Evolutionary conservation across 2,797 vertebrate species (phyloP).

Genomic region (Tapirus indicus): DNA sequence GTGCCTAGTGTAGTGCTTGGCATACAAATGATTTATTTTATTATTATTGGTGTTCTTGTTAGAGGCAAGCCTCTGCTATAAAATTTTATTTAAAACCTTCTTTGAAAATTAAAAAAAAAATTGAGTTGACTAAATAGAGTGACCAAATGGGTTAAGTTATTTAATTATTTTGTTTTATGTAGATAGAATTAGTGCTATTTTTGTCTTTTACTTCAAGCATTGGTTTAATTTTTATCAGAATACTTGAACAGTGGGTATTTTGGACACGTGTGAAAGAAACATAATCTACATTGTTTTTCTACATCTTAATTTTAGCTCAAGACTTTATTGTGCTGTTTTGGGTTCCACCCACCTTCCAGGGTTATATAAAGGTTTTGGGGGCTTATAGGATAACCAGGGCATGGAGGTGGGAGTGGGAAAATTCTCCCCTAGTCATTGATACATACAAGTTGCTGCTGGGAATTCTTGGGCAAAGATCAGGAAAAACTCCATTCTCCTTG

Average conservation of each 20-base stretch:
- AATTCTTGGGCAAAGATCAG: background rate
- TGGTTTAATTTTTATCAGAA: conserved; percentile 39
- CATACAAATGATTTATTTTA: conserved; percentile 5
- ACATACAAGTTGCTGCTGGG: background rate
- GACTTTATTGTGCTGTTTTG: background rate
- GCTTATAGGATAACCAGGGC: background rate
- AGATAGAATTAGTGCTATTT: conserved; percentile 12
- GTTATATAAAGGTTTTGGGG: background rate
- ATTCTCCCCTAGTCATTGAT: background rate
- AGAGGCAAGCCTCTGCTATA: background rate
- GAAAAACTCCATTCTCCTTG: conserved; percentile 1
- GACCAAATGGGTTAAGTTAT: conserved; percentile 17
- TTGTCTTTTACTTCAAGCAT: conserved; percentile 13
- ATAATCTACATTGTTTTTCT: conserved; percentile 22
- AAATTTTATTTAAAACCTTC: conserved; percentile 49
- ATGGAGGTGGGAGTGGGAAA: background rate
- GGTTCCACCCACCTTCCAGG: background rate
- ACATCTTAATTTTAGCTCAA: conserved; percentile 53
- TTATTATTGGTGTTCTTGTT: conserved; percentile 21
- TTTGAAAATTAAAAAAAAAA: conserved; percentile 35
- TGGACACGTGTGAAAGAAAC: background rate
- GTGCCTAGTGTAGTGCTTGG: background rate
- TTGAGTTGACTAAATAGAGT: background rate
- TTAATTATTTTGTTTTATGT: background rate
- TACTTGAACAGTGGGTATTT: conserved; percentile 7